Conservation (phyloP, 2,113 vertebrate species). For the Aramus guarauna region DNA sequence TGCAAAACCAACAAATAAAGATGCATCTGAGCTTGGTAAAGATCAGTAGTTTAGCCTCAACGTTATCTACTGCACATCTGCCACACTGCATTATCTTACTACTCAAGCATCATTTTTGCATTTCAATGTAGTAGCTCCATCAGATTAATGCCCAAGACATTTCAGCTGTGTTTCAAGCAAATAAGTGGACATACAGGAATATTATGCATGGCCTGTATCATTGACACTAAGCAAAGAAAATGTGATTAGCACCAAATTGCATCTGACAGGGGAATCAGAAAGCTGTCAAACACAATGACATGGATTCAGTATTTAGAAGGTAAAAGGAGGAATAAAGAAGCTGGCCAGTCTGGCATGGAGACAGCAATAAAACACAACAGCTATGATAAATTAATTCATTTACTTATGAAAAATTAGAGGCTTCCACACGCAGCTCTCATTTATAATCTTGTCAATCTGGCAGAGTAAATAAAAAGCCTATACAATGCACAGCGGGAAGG, state of each 20-base stretch:
- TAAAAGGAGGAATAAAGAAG: conserved; percentile 74
- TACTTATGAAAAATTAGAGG: conserved; percentile 88
- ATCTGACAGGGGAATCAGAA: conserved; percentile 94
- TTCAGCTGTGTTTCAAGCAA: conserved; percentile 78
- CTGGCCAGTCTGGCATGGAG: conserved; percentile 77
- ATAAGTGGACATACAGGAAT: conserved; percentile 81
- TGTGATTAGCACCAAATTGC: conserved; percentile 88
- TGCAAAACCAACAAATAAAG: conserved; percentile 71
- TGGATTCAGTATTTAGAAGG: conserved; percentile 82
- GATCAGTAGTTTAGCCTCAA: conserved; percentile 62
- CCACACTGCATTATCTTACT: conserved; percentile 72
- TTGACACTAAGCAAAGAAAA: conserved; percentile 84
- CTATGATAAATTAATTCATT: conserved; percentile 86
- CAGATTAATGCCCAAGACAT: conserved; percentile 83
- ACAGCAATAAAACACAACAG: conserved; percentile 80
- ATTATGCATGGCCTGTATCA: conserved; percentile 83
- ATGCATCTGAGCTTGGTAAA: conserved; percentile 68
- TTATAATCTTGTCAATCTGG: conserved; percentile 84
- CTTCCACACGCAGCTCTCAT: conserved; percentile 82
- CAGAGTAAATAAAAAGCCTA: conserved; percentile 78
- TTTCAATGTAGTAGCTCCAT: conserved; percentile 77
- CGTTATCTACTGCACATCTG: conserved; percentile 77
- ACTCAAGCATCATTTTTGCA: conserved; percentile 74
- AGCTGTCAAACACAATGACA: conserved; percentile 96
- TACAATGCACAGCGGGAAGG: conserved; percentile 59